These are phyloP conservation scores for Varanus komodoensis DNA, from an alignment of 2,113 vertebrate genomes.

Conservation along the genomic window DNA sequence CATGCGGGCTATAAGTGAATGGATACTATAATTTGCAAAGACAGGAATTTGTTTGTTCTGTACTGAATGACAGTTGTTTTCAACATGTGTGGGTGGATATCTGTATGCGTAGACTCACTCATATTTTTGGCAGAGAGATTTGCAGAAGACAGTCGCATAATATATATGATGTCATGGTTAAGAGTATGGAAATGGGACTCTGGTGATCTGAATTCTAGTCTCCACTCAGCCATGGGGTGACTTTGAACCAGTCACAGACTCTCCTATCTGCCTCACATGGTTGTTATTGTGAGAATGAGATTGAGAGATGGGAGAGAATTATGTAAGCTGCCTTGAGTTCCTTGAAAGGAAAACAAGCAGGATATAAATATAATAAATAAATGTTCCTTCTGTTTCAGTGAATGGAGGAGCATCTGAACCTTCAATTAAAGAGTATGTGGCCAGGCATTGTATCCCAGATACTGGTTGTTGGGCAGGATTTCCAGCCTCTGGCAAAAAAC, in stretches of 20 bases:
- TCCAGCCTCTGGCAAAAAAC: not conserved
- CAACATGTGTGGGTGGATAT: not conserved
- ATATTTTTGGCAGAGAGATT: not conserved
- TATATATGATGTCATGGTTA: too few relatives aligned
- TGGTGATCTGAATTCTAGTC: too few relatives aligned
- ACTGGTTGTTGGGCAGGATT: not conserved
- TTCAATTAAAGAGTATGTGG: not conserved
- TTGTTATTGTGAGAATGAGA: too few relatives aligned
- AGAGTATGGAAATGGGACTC: too few relatives aligned
- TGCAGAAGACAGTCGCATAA: not conserved
- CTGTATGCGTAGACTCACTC: not conserved
- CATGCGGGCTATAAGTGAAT: not conserved
- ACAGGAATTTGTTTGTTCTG: not conserved
- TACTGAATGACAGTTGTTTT: not conserved
- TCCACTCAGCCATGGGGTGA: too few relatives aligned
- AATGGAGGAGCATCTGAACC: not conserved
- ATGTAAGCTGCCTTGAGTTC: too few relatives aligned
- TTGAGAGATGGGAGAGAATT: too few relatives aligned
- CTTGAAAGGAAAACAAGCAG: too few relatives aligned
- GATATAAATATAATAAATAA: too few relatives aligned
- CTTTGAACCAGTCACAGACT: too few relatives aligned
- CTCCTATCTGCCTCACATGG: too few relatives aligned
- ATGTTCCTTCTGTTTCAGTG: not conserved
- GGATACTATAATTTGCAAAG: not conserved
- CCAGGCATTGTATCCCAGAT: not conserved